Base-by-base conservation (phyloP, 2,797 vertebrate species). In the Manis javanica region DNA sequence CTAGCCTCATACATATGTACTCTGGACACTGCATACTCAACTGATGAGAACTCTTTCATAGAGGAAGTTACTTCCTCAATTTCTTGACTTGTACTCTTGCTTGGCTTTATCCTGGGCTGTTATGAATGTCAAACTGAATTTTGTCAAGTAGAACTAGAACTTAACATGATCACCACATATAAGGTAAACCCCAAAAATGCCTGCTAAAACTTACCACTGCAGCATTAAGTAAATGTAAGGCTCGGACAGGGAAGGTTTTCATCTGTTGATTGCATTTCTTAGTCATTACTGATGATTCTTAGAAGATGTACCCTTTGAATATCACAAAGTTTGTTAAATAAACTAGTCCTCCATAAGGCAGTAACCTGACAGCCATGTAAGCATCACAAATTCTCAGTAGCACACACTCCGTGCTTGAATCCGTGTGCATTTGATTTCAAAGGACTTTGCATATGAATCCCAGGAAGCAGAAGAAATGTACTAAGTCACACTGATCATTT, bases 251-350 rank as follows among this genome's bases (percentile, higher is more conserved):
- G 74, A 59, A 89, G 59, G 55, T 84, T 81, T 69, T 97, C 57
- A 85, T 79, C 55, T 88, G 13, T 39, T 92, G 87, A 87, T 15
- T 68, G 51, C 64, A 74, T 83, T 90, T 92, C 61, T 91, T 55
- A 94, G 55, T 91, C 86, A 90, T 86, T 31, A 71, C 95, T 88
- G 72, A 94, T 57, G 66, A 90, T 69, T 96, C 74, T 86, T 91
- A 4, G 18, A 86, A 95, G 72, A 64, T 31, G 68, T 21, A 93
- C 16, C 16, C 85, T 90, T 91, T 92, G 63, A 90, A 81, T 72
- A 96, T 64, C 55, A 75, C 16, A 21, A 77, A 66, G 59, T 75
- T 83, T 94, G 84, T 78, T 68, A 74, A 82, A 64, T 83, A 51
- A 31, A 74, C 34, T 42, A 61, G 46, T 82, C 49, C 61, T 85